Evolutionary conservation across 1,140 invertebrate species (phyloP).

Genomic region (Euura saliciscinereae): DNA sequence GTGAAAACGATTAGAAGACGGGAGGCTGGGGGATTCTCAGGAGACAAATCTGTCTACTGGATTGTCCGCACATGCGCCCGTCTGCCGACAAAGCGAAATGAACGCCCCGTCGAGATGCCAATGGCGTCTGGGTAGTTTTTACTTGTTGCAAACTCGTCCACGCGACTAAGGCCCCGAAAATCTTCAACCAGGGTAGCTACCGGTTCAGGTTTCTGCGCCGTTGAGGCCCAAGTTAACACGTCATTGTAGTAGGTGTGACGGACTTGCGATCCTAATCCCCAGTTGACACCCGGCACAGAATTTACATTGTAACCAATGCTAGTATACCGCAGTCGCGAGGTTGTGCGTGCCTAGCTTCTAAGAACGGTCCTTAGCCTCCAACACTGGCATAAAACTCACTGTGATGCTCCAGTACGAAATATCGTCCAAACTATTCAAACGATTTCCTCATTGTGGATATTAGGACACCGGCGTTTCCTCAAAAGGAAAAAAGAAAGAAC

Average conservation of each 20-base stretch:
- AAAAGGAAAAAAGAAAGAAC: too few relatives aligned
- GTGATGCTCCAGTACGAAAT: not conserved
- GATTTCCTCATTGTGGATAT: constrained; percentile 1
- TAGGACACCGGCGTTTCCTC: not conserved
- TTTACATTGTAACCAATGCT: constrained; percentile 30
- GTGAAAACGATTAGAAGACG: constrained; percentile 4
- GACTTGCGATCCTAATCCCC: constrained; percentile 46
- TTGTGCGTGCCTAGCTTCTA: constrained; percentile 41
- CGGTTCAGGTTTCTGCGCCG: constrained; percentile 17
- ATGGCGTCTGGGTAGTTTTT: not conserved
- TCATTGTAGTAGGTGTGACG: constrained; percentile 47
- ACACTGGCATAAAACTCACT: not conserved
- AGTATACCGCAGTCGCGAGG: not conserved
- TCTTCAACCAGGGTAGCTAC: too few relatives aligned
- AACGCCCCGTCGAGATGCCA: constrained; percentile 43
- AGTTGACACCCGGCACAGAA: constrained; percentile 29
- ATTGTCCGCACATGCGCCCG: constrained; percentile 58
- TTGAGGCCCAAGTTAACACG: constrained; percentile 41
- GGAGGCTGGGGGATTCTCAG: constrained; percentile 20
- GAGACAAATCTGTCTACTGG: constrained; percentile 55
- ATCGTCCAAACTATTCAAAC: not conserved
- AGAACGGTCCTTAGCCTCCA: constrained; percentile 35
- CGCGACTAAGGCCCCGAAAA: too few relatives aligned
- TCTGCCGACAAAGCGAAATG: constrained; percentile 53
- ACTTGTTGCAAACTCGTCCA: not conserved